Conservation (phyloP, 1,140 invertebrate species). For the Drosophila orena region DNA sequence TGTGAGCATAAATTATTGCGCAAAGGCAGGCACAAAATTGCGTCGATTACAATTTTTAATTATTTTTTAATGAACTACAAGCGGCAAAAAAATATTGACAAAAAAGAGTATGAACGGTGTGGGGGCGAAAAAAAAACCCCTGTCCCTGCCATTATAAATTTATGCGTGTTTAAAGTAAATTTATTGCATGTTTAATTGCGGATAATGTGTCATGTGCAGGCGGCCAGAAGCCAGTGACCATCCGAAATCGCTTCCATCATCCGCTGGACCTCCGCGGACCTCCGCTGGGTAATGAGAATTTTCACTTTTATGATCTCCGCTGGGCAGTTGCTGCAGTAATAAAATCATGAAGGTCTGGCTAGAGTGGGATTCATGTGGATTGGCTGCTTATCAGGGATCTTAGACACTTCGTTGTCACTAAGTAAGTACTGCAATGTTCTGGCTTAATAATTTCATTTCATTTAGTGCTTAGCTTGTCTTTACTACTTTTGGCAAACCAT, state of each 20-base stretch:
- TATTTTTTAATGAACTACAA: conserved; percentile 80
- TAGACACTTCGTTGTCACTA: neutral
- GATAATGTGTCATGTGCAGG: conserved; percentile 46
- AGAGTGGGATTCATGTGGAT: conserved; percentile 20
- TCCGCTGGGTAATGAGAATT: conserved; percentile 39
- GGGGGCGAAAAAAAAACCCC: conserved; percentile 8
- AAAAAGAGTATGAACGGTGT: neutral
- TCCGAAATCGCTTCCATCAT: neutral
- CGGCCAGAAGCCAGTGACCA: conserved; percentile 28
- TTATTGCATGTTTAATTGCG: conserved; percentile 75
- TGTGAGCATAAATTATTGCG: conserved; percentile 77
- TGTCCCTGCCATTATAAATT: conserved; percentile 55
- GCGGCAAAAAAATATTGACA: conserved; percentile 32
- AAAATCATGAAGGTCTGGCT: conserved; percentile 13
- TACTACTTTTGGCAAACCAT: too few relatives aligned
- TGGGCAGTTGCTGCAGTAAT: conserved; percentile 21
- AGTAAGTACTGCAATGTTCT: neutral
- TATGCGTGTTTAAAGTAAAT: conserved; percentile 71
- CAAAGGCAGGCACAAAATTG: conserved; percentile 75
- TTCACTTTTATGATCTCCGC: conserved; percentile 65
- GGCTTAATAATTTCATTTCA: neutral
- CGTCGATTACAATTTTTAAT: conserved; percentile 79
- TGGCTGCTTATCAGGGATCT: conserved; percentile 16
- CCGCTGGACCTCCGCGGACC: neutral
- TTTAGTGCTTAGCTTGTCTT: too few relatives aligned